These are phyloP conservation scores for Hyperoodon ampullatus DNA, from an alignment of 2,113 vertebrate genomes.

Conservation along the genomic window DNA sequence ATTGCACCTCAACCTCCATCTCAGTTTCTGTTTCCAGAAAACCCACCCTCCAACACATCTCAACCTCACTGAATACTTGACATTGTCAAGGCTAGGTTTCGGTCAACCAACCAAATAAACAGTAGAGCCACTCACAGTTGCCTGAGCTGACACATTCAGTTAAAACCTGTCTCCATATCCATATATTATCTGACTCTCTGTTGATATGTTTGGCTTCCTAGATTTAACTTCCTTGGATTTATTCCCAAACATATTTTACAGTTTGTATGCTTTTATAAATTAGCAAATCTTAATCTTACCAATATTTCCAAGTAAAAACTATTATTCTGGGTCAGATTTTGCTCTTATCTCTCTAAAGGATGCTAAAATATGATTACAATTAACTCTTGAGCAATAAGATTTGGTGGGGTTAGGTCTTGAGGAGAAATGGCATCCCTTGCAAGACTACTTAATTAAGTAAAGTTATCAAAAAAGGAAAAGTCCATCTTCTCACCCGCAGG, in stretches of 20 bases:
- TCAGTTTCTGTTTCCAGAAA: background rate
- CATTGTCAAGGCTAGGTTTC: background rate
- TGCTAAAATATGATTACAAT: background rate
- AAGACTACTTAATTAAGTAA: background rate
- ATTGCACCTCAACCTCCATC: background rate
- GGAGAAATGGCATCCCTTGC: background rate
- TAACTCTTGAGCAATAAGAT: background rate
- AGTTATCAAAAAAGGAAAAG: background rate
- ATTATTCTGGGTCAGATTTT: background rate
- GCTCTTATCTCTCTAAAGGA: background rate
- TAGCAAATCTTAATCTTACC: background rate
- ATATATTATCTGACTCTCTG: background rate
- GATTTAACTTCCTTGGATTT: background rate
- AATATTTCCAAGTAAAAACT: background rate
- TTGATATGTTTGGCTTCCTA: background rate
- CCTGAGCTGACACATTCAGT: background rate
- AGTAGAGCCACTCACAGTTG: background rate
- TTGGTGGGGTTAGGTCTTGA: background rate
- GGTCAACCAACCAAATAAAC: background rate
- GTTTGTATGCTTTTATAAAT: background rate
- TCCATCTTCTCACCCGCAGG: background rate
- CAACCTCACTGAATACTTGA: background rate
- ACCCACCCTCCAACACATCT: background rate
- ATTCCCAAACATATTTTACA: background rate
- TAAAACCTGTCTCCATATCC: background rate